Base-by-base conservation (phyloP, 2,888 invertebrate genomes). In the Mythimna pallens region DNA sequence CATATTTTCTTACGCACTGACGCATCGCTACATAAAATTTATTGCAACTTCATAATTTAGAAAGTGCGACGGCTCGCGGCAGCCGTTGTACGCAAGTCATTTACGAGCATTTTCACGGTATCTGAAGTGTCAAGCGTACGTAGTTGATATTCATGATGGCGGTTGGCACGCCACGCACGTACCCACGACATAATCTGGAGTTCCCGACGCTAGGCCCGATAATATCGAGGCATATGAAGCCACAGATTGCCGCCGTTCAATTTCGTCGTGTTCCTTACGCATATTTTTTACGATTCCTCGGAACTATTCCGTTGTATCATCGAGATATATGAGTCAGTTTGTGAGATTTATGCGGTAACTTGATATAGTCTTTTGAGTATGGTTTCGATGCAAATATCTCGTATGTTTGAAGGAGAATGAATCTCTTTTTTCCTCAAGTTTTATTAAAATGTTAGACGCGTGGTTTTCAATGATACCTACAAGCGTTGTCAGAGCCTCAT, bases 131-230 rank as follows among this genome's bases (percentile, higher is more conserved):
- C 89, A 89, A 86, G 84, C 86, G 84, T 85, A 68, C 77, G 76
- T 83, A 84, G 86, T 90, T 90, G 88, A 84, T 91, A 92, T 92
- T 93, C 91, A 92, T 89, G 89, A 85, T 70, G 75, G 73, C 63
- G 64, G 65, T 79, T 83, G 76, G 83, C 73, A 90, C 79, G 83
- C 90, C 65, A 78, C 81, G 76, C 92, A 92, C 92, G 92, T 91
- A 73, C 74, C 77, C 66, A 30, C 70, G 69, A 70, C 80, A 82
- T 82, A 87, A 86, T 84, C 83, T 81, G 85, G 76, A 77, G 82
- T 77, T 82, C 76, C 82, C 76, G 67, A 78, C 81, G 80, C 82
- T 83, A 75, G 74, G 63, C 71, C 76, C 78, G 86, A 89, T 89
- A 88, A 85, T 88, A 88, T 88, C 85, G 65, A 72, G 64, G 75